phyloP scores from a whole-genome alignment of 2,888 invertebrate species.

The Rutpela maculata region DNA sequence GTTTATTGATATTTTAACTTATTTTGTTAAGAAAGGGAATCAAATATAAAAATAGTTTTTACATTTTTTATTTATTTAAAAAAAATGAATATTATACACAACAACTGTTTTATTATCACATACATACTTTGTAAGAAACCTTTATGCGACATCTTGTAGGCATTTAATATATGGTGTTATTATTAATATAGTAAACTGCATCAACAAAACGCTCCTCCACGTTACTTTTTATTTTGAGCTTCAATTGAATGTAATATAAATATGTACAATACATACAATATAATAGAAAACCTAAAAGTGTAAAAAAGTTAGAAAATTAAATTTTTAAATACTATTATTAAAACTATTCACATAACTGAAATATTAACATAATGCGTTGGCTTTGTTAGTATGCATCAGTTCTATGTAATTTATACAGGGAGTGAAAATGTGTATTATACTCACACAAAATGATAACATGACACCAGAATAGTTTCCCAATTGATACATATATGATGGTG shows the following conservation, averaged over 20 bases:
- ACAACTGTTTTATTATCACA: not conserved
- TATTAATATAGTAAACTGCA: conserved; percentile 38
- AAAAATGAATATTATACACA: not conserved
- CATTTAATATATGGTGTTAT: conserved; percentile 27
- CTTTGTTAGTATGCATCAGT: not conserved
- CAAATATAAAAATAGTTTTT: not conserved
- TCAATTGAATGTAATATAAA: conserved; percentile 55
- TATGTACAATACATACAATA: conserved; percentile 60
- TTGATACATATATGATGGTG: conserved; percentile 43
- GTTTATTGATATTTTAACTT: too few species aligned
- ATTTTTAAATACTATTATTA: too few species aligned
- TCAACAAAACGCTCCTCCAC: conserved; percentile 24
- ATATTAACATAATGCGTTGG: not conserved
- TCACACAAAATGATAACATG: conserved; percentile 38
- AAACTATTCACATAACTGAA: not conserved
- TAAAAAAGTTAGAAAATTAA: not conserved
- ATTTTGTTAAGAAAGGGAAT: not conserved
- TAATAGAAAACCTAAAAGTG: conserved; percentile 54
- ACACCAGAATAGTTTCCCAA: conserved; percentile 26
- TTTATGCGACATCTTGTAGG: not conserved
- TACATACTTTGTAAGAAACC: not conserved
- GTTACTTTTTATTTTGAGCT: conserved; percentile 53
- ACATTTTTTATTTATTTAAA: not conserved
- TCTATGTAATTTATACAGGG: too few species aligned
- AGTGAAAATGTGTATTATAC: conserved; percentile 17